A percentile compares a stretch with the other conserved stretches of the same genome.
Evolutionary conservation across 2,113 vertebrate species (phyloP).

Genomic region (Menura novaehollandiae): DNA sequence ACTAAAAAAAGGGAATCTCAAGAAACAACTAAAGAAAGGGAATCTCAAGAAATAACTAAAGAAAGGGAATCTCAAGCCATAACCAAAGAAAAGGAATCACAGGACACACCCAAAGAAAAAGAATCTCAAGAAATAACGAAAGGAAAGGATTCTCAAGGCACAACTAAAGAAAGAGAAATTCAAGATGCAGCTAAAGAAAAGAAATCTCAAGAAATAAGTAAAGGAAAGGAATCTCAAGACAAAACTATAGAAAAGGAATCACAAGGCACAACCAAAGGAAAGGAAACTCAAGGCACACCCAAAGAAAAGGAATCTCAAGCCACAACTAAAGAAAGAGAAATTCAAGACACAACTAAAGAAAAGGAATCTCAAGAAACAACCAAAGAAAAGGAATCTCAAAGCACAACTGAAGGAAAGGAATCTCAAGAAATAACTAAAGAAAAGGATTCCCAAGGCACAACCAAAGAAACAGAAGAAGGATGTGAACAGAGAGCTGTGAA

Average conservation of each 20-base stretch:
- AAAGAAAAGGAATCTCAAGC: neutral
- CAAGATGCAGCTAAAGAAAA: neutral
- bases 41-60: neutral
- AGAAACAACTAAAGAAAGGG: neutral
- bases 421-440: accelerated
- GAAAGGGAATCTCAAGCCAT: neutral
- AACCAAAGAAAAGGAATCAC: neutral
- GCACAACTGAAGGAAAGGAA: neutral
- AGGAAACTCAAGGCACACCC: accelerated
- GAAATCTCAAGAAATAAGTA: accelerated
- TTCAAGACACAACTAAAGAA: too few species aligned
- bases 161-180: neutral
- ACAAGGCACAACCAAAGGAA: neutral
- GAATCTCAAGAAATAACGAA: neutral
- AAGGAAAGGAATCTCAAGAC: neutral
- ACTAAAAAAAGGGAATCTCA: too few species aligned
- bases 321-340: accelerated
- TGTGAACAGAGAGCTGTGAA: neutral
- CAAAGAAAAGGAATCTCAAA: neutral
- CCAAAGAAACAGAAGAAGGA: neutral
- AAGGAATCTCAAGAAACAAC: neutral
- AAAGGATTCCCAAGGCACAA: neutral
- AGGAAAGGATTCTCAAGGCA: neutral
- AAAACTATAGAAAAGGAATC: neutral
- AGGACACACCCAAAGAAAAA: neutral